Conservation (phyloP, 1,140 invertebrate genomes). For the Ceratina japonica region DNA sequence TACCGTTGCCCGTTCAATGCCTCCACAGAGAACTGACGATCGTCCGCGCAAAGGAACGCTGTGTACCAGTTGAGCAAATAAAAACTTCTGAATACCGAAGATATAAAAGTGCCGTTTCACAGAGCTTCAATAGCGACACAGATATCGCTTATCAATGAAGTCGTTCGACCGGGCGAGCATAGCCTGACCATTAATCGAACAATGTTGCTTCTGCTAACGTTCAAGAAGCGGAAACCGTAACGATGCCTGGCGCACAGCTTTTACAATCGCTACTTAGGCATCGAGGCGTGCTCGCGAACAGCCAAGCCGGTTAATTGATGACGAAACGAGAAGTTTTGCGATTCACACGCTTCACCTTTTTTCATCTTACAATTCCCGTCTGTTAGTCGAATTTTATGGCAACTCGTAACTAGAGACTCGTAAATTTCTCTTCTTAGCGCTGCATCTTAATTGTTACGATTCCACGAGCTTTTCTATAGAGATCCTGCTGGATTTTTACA, state of each 20-base stretch:
- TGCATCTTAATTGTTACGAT: conserved; percentile 9
- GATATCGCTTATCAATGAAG: background rate
- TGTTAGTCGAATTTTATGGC: conserved; percentile 54
- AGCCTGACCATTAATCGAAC: conserved; percentile 1
- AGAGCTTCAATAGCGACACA: background rate
- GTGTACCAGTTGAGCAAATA: background rate
- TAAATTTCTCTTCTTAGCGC: conserved; percentile 47
- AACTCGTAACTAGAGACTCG: conserved; percentile 39
- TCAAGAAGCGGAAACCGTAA: background rate
- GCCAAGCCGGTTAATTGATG: conserved; percentile 47
- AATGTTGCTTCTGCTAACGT: background rate
- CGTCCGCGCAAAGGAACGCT: background rate
- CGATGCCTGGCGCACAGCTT: background rate
- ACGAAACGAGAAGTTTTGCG: conserved; percentile 17
- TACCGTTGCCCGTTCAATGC: too few species aligned
- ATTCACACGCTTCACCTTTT: conserved; percentile 23
- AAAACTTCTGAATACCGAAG: background rate
- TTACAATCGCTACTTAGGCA: conserved; percentile 32
- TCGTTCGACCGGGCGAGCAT: background rate
- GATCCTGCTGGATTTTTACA: background rate
- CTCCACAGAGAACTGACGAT: too few species aligned
- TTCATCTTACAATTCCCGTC: conserved; percentile 19
- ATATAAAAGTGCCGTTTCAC: background rate
- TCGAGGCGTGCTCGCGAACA: conserved; percentile 1
- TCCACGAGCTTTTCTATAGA: conserved; percentile 13